These are phyloP conservation scores for Drosophila quasianomalipes DNA, from an alignment of 2,888 invertebrate genomes.

Conservation along the genomic window DNA sequence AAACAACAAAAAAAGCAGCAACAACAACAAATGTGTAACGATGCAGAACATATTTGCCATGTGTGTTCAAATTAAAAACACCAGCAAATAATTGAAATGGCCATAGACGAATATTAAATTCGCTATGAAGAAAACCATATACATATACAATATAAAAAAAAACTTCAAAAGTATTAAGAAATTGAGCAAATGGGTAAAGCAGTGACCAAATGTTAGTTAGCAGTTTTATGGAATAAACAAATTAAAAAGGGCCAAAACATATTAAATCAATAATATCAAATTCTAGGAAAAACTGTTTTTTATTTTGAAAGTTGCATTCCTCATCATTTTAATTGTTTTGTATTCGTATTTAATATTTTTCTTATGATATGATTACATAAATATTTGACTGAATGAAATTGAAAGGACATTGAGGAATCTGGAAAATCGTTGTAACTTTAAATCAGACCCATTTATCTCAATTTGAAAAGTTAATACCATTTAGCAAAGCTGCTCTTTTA, in stretches of 20 bases:
- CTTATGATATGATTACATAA: neutral
- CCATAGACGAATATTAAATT: neutral
- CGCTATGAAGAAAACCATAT: conserved; percentile 6
- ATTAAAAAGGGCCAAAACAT: neutral
- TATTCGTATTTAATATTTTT: neutral
- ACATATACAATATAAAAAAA: neutral
- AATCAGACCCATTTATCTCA: neutral
- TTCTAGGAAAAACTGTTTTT: neutral
- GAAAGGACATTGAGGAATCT: neutral
- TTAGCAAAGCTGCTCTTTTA: neutral
- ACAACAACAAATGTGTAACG: conserved; percentile 24
- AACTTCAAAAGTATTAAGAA: neutral
- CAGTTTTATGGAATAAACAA: neutral
- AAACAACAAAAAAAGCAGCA: conserved; percentile 12
- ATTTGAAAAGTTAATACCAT: neutral
- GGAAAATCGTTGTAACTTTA: neutral
- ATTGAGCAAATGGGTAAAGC: neutral
- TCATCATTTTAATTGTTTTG: neutral
- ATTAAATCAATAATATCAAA: neutral
- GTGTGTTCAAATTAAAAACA: conserved; percentile 53
- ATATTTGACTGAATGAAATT: neutral
- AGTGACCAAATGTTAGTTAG: neutral
- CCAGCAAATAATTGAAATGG: conserved; percentile 11
- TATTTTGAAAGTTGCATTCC: neutral
- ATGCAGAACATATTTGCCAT: conserved; percentile 49